A percentile compares a stretch with the other conserved stretches of the same genome.
These are phyloP conservation scores for Zosterops pallidus DNA, from an alignment of 2,113 vertebrate species.

Conservation along the genomic window DNA sequence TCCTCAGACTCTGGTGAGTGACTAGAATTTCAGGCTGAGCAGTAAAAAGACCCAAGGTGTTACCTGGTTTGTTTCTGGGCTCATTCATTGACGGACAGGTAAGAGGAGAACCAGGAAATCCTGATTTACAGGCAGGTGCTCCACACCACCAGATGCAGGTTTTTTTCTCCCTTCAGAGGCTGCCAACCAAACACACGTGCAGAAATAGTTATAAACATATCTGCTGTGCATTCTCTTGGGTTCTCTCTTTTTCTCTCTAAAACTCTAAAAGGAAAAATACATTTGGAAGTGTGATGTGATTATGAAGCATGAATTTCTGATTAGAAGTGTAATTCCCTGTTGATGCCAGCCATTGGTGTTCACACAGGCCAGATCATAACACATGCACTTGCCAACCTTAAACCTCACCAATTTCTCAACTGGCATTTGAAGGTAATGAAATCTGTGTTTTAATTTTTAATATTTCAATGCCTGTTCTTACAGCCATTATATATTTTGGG, in stretches of 20 bases:
- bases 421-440: conserved; percentile 27
- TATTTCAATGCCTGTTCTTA: conserved; percentile 2
- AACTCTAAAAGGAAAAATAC: neutral
- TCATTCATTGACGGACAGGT: neutral
- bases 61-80: neutral
- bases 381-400: neutral
- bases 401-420: neutral
- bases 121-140: neutral
- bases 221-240: neutral
- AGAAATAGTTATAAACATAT: neutral
- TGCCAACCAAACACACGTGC: neutral
- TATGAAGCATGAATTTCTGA: conserved; percentile 26
- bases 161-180: neutral
- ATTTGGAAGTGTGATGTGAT: neutral
- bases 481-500: neutral
- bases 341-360: neutral
- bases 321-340: conserved; percentile 29
- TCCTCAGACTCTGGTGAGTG: neutral
- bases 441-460: conserved; percentile 46
- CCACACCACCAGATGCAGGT: neutral
- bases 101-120: neutral
- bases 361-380: neutral
- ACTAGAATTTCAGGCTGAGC: neutral
- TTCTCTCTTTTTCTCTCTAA: neutral
- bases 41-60: neutral